A percentile compares a stretch with the other conserved stretches of the same genome.
These are phyloP conservation scores for Lydus trimaculatus DNA, from an alignment of 2,888 invertebrate genomes.

Conservation along the genomic window DNA sequence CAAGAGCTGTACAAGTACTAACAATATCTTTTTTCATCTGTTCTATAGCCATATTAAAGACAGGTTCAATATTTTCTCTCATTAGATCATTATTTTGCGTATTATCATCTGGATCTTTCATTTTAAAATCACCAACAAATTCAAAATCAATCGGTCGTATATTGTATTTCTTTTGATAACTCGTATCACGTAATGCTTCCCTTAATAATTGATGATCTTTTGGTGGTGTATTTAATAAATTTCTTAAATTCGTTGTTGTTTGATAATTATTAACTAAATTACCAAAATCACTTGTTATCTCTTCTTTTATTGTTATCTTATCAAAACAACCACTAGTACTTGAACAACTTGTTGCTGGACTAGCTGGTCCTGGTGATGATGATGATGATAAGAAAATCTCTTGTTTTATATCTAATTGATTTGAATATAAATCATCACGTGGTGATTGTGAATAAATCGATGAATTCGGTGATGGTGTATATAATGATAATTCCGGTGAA, in stretches of 20 bases:
- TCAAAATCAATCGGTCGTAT: conserved; percentile 78
- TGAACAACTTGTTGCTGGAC: conserved; percentile 48
- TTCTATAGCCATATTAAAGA: conserved; percentile 84
- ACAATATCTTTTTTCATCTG: conserved; percentile 87
- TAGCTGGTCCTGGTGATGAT: conserved; percentile 65
- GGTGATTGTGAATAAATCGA: conserved; percentile 67
- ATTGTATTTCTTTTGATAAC: conserved; percentile 85
- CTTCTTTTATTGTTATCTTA: not conserved
- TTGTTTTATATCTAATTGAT: conserved; percentile 54
- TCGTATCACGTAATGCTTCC: conserved; percentile 83
- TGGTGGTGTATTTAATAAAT: conserved; percentile 43
- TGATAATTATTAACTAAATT: conserved; percentile 1
- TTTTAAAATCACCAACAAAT: conserved; percentile 66
- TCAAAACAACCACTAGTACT: conserved; percentile 14
- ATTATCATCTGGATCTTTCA: conserved; percentile 70
- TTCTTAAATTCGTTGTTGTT: not conserved
- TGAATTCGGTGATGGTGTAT: conserved; percentile 61
- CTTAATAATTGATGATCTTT: conserved; percentile 79
- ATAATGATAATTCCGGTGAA: conserved; percentile 62
- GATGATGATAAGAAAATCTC: conserved; percentile 58
- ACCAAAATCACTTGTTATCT: not conserved
- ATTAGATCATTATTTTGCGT: conserved; percentile 58
- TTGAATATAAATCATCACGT: conserved; percentile 61
- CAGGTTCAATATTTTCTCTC: conserved; percentile 79
- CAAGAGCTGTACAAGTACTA: conserved; percentile 82